phyloP scores from a whole-genome alignment of 2,888 invertebrate genomes.

The Petrolisthes manimaculis region DNA sequence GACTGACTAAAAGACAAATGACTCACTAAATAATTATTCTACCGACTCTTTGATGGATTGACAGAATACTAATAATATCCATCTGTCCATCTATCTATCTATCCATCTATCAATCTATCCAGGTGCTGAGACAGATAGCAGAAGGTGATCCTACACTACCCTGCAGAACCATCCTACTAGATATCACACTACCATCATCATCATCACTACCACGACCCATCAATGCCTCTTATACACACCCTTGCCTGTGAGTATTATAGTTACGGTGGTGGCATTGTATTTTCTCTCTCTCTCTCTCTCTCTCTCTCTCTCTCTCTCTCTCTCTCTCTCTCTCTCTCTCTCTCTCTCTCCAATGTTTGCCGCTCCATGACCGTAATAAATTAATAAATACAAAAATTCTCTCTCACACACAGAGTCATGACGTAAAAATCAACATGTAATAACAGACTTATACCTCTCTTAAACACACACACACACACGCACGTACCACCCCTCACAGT shows the following conservation, averaged over 20 bases:
- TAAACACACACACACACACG: too few relatives aligned
- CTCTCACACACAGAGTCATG: background rate
- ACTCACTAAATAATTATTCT: too few relatives aligned
- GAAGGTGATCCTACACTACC: background rate
- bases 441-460: background rate
- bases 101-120: background rate
- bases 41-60: too few relatives aligned
- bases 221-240: background rate
- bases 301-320: background rate
- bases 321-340: background rate
- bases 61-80: background rate
- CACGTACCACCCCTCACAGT: too few relatives aligned
- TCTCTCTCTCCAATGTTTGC: background rate
- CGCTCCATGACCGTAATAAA: background rate
- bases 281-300: background rate
- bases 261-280: background rate
- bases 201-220: background rate
- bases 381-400: too few relatives aligned
- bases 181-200: background rate
- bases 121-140: background rate
- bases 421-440: slow-evolving; percentile 1
- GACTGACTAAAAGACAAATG: too few relatives aligned
- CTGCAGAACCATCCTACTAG: slow-evolving; percentile 2
- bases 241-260: background rate
- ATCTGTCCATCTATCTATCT: background rate